Evolutionary conservation across 1,140 invertebrate genomes (phyloP).

Genomic region (Solenopsis fugax): DNA sequence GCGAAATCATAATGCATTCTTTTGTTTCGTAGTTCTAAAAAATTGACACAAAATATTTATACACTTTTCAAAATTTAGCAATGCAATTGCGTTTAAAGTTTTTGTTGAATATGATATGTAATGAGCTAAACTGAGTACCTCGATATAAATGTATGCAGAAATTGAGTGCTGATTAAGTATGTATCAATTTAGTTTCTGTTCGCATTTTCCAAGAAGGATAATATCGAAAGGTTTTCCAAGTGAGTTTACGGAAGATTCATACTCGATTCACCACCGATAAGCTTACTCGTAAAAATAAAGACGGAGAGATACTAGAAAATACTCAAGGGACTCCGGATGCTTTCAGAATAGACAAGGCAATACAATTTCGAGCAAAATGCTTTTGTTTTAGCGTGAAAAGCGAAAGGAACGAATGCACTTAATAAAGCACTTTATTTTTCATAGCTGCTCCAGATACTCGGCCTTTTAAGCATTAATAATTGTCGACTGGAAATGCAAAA

Average conservation of each 20-base stretch:
- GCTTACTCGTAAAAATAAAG: constrained; percentile 62
- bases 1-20: not conserved
- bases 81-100: not conserved
- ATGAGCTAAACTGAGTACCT: not conserved
- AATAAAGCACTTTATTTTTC: constrained; percentile 51
- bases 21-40: not conserved
- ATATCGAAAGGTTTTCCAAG: constrained; percentile 51
- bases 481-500: constrained; percentile 29
- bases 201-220: constrained; percentile 46
- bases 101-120: not conserved
- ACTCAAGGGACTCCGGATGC: constrained; percentile 45
- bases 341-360: constrained; percentile 60
- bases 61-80: not conserved
- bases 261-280: constrained; percentile 64
- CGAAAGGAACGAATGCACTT: constrained; percentile 40
- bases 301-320: constrained; percentile 51
- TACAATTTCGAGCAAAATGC: constrained; percentile 45
- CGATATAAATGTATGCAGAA: constrained; percentile 7
- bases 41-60: not conserved
- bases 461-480: constrained; percentile 49
- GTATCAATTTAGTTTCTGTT: constrained; percentile 45
- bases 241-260: constrained; percentile 64
- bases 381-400: constrained; percentile 43
- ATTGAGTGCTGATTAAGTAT: constrained; percentile 5
- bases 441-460: constrained; percentile 17